A percentile compares a stretch with the other conserved stretches of the same genome.
These are phyloP conservation scores for Aratinga solstitialis DNA, from an alignment of 2,797 vertebrate species.

Conservation along the genomic window DNA sequence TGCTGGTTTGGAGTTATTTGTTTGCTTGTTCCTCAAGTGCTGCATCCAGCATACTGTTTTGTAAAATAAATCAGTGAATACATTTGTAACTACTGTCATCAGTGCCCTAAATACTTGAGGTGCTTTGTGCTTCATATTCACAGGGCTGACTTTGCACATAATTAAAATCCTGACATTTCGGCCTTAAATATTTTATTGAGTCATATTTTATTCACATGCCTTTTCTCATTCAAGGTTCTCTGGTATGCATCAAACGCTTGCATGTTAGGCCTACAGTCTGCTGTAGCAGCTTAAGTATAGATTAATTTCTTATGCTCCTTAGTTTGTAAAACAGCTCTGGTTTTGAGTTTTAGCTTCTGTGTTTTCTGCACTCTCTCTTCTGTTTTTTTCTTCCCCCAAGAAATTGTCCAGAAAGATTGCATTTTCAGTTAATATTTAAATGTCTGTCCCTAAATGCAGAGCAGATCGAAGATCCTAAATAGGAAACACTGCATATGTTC, in stretches of 20 bases:
- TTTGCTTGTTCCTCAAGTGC: neutral
- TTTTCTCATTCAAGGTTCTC: constrained; percentile 46
- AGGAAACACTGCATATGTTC: neutral
- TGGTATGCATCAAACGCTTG: constrained; percentile 12
- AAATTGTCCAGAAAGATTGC: neutral
- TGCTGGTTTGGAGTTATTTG: fast-evolving
- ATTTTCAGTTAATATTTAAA: neutral
- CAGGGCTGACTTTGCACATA: constrained; percentile 3
- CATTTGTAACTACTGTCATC: neutral
- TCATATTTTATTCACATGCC: constrained; percentile 63
- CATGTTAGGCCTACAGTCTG: neutral
- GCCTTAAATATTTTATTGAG: constrained; percentile 64
- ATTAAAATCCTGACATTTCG: constrained; percentile 62
- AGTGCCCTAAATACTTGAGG: neutral
- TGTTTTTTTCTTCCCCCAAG: neutral
- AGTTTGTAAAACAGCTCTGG: neutral
- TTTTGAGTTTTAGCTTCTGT: neutral
- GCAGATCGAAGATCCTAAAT: neutral
- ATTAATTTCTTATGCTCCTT: constrained; percentile 16
- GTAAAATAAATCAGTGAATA: neutral
- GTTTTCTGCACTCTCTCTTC: neutral
- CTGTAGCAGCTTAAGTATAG: constrained; percentile 23
- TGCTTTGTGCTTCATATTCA: constrained; percentile 50
- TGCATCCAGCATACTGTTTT: neutral
- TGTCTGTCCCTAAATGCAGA: neutral